These are phyloP conservation scores for Apoda limacodes DNA, from an alignment of 2,888 invertebrate species.

Conservation along the genomic window DNA sequence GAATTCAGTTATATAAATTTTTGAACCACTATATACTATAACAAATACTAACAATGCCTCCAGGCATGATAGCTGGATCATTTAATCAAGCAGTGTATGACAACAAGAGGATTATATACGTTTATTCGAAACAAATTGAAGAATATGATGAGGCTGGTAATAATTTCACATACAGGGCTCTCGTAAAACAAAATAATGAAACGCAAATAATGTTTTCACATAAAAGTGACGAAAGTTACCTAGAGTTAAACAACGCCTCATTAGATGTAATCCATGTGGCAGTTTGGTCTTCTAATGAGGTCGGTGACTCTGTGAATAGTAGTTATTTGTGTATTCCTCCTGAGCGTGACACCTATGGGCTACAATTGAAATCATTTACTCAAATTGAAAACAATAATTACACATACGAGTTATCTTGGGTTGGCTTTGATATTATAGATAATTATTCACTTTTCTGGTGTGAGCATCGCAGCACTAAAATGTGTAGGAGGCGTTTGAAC, in stretches of 20 bases:
- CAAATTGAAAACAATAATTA: constrained; percentile 80
- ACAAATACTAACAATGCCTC: constrained; percentile 73
- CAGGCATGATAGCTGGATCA: constrained; percentile 78
- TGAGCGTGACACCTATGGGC: constrained; percentile 47
- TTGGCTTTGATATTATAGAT: constrained; percentile 62
- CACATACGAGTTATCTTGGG: constrained; percentile 71
- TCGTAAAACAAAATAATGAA: constrained; percentile 37
- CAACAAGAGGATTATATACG: constrained; percentile 70
- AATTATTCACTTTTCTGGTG: constrained; percentile 90
- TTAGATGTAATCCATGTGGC: constrained; percentile 54
- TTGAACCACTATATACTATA: constrained; percentile 73
- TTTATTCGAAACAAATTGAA: constrained; percentile 85
- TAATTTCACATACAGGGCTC: constrained; percentile 78
- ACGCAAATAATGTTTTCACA: constrained; percentile 47
- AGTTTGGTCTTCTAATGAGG: constrained; percentile 72
- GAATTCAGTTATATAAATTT: constrained; percentile 70
- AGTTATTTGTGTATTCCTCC: constrained; percentile 74
- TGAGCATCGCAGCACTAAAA: constrained; percentile 47
- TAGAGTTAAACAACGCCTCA: constrained; percentile 65
- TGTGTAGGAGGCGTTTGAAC: constrained; percentile 68
- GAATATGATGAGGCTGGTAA: constrained; percentile 78
- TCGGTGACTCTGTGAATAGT: constrained; percentile 67
- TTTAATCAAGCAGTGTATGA: constrained; percentile 73
- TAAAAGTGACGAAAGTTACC: constrained; percentile 70
- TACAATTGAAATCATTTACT: constrained; percentile 70